Percentiles rank a stretch among this genome's conserved stretches.
These are phyloP conservation scores for Litocranius walleri DNA, from an alignment of 2,113 vertebrate species.

Conservation along the genomic window DNA sequence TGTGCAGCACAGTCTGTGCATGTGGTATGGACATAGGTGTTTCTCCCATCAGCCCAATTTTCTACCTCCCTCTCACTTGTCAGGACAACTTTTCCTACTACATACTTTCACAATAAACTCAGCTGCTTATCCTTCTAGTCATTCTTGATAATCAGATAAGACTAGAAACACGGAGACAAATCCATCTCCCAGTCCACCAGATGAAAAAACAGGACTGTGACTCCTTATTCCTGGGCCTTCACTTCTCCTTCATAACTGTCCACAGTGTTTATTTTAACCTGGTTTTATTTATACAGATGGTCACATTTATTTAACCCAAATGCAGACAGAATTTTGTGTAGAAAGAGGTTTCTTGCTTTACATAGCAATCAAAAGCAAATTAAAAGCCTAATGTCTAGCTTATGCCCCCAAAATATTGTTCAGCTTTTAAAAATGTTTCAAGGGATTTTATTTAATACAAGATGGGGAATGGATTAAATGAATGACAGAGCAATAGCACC, in stretches of 20 bases:
- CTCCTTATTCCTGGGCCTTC: background rate
- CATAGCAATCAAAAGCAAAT: constrained; percentile 12
- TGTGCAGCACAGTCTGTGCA: background rate
- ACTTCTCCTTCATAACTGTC: background rate
- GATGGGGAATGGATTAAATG: background rate
- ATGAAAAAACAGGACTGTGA: background rate
- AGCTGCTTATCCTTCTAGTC: background rate
- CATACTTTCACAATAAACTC: background rate
- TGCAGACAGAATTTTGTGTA: background rate
- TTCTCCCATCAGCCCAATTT: background rate
- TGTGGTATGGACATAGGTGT: background rate
- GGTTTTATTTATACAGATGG: background rate
- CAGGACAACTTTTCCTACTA: background rate
- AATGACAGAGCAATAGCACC: background rate
- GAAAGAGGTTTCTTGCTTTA: background rate
- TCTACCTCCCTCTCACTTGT: background rate
- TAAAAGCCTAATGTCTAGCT: background rate
- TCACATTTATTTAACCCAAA: constrained; percentile 14
- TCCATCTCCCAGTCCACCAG: background rate
- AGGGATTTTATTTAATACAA: background rate
- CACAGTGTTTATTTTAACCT: background rate
- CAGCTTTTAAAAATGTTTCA: background rate
- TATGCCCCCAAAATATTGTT: background rate
- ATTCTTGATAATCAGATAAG: background rate
- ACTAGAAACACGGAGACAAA: background rate